Evolutionary conservation across 2,888 invertebrate genomes (phyloP).

Genomic region (Drosophila pseudotalamancana): DNA sequence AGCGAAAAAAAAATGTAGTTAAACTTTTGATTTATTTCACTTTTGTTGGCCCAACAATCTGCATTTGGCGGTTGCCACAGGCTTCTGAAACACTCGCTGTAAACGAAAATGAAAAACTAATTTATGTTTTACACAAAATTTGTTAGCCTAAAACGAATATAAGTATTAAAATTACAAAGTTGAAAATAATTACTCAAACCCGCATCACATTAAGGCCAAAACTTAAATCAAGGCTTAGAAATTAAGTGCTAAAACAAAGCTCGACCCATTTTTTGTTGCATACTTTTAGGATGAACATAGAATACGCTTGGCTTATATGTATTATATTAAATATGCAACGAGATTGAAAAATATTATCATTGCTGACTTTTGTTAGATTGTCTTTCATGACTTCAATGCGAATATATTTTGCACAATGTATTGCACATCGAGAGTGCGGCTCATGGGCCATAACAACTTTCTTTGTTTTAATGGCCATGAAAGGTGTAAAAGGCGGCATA

Average conservation of each 20-base stretch:
- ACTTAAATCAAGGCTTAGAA: not conserved
- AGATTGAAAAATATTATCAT: not conserved
- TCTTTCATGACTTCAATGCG: not conserved
- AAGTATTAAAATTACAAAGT: slow-evolving; percentile 53
- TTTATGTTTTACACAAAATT: slow-evolving; percentile 35
- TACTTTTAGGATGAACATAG: slow-evolving; percentile 15
- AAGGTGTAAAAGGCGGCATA: slow-evolving; percentile 31
- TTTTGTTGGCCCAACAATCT: slow-evolving; percentile 41
- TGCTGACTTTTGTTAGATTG: not conserved
- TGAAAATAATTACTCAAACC: slow-evolving; percentile 7
- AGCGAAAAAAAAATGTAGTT: slow-evolving; percentile 23
- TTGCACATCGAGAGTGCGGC: not conserved
- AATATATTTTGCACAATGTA: not conserved
- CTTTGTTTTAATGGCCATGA: slow-evolving; percentile 25
- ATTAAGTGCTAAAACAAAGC: not conserved
- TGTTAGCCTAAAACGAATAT: slow-evolving; percentile 43
- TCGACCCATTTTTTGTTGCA: not conserved
- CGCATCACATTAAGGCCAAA: not conserved
- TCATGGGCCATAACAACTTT: slow-evolving; percentile 26
- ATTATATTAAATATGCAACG: not conserved
- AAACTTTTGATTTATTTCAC: slow-evolving; percentile 66
- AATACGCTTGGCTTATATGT: not conserved
- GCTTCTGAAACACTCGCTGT: slow-evolving; percentile 19
- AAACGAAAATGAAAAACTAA: slow-evolving; percentile 61
- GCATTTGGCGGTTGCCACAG: slow-evolving; percentile 17